Percentiles rank a stretch among this genome's conserved stretches.
These are phyloP conservation scores for Butastur rufipennis DNA, from an alignment of 2,113 vertebrate species.

Conservation along the genomic window DNA sequence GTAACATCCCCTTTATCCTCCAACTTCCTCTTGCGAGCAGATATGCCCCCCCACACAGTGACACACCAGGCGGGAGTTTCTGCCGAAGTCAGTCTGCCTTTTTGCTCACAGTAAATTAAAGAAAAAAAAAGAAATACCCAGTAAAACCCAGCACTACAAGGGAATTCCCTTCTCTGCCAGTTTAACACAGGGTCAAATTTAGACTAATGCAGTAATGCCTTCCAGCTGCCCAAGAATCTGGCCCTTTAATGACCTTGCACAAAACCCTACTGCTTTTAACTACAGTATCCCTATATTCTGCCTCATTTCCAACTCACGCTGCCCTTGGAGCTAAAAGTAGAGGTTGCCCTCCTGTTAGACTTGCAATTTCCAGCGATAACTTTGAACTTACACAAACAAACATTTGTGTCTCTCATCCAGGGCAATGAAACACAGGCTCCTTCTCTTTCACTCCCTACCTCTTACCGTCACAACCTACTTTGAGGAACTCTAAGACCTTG, in stretches of 20 bases:
- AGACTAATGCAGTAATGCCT: not conserved
- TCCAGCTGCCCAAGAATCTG: not conserved
- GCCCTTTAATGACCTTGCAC: not conserved
- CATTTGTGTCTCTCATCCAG: not conserved
- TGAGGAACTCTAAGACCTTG: not conserved
- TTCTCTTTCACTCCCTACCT: not conserved
- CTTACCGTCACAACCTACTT: not conserved
- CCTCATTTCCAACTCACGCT: not conserved
- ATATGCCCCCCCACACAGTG: not conserved
- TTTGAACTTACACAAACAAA: not conserved
- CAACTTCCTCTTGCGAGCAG: not conserved
- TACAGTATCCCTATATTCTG: not conserved
- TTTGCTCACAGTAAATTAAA: not conserved
- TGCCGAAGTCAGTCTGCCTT: not conserved
- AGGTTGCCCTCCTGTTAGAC: not conserved
- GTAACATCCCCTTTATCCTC: not conserved
- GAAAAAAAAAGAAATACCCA: not conserved
- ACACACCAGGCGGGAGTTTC: not conserved
- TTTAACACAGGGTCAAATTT: not conserved
- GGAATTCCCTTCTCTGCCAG: slow-evolving; percentile 13
- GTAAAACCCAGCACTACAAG: not conserved
- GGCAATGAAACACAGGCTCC: not conserved
- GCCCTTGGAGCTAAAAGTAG: not conserved
- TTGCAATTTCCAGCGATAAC: not conserved
- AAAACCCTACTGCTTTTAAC: not conserved